Evolutionary conservation across 1,140 invertebrate species (phyloP), one percentile per base, ranked within the genome.

Genomic region (Drosophila parabipectinata): DNA sequence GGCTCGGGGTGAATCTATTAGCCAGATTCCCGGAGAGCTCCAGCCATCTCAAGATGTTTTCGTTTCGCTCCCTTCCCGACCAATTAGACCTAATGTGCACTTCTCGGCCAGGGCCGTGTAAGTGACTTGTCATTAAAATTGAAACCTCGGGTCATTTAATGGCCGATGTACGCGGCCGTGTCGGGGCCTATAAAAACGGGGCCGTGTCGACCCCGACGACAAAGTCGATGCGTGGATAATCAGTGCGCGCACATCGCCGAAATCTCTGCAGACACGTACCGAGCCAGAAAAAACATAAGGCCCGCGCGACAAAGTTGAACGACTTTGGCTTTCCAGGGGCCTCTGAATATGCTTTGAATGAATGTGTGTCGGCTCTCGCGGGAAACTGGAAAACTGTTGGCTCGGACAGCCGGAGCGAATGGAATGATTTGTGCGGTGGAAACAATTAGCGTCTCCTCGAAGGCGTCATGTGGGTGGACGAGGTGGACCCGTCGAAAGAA

Each of bases 71-170:
- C 18, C 28, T 21, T 37, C 10, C 39, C 12, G 54, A 50, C 72
- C 68, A 81, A 79, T 82, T 82, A 83, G 56, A 66, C 21, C 44
- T 71, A 75, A 79, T 75, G 64, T 62, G 44, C 14, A 48, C 32
- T 44, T 37, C 34, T 37, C 10, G 34, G 34, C 54, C 56, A 32
- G 24, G 39, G 54, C 62, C 37, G 50, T 71, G 78, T 82, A 87
- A 81, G 82, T 81, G 78, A 85, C 68, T 87, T 85, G 78, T 85
- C 82, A 85, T 87, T 87, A 77, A 81, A 84, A 77, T 87, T 85
- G 67, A 80, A 80, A 77, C 80, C 63, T 77, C 34, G 64, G 81
- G 81, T 87, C 81, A 85, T 77, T 85, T 84, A 77, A 84, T 81
- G 66, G 76, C 64, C 71, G 55, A 73, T 67, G 63, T 61, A 56